A percentile compares a stretch with the other conserved stretches of the same genome.
Evolutionary conservation across 1,140 invertebrate species (phyloP).

Genomic region (Heliothis virescens): DNA sequence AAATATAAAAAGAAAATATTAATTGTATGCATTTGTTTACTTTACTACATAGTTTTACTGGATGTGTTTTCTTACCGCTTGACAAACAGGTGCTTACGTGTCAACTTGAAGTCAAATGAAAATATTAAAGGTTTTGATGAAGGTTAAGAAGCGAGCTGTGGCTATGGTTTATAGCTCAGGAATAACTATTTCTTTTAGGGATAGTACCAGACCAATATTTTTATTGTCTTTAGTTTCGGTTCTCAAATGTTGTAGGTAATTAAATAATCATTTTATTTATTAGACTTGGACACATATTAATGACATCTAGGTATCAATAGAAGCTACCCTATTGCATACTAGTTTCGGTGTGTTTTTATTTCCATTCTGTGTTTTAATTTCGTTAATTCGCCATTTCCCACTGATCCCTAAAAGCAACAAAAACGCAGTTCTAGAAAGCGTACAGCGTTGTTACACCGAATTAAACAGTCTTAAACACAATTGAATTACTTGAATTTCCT

Average conservation of each 20-base stretch:
- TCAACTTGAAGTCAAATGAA: conserved; percentile 7
- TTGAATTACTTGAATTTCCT: conserved; percentile 86
- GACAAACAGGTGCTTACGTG: conserved; percentile 16
- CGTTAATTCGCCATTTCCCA: background rate
- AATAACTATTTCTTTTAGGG: no score
- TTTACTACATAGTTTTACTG: background rate
- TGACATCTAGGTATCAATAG: no score
- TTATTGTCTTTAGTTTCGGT: no score
- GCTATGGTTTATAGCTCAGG: background rate
- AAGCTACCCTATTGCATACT: no score
- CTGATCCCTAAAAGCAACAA: conserved; percentile 38
- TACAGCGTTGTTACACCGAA: conserved; percentile 68
- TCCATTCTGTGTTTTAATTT: no score
- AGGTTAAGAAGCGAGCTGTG: background rate
- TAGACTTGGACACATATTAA: no score
- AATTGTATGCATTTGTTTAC: background rate
- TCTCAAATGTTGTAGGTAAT: no score
- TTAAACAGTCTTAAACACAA: conserved; percentile 84
- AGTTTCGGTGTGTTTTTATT: no score
- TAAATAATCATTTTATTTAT: no score
- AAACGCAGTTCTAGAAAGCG: conserved; percentile 73
- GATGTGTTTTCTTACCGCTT: conserved; percentile 14
- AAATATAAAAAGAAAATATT: background rate
- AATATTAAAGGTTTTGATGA: conserved; percentile 3
- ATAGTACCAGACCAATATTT: no score